Evolutionary conservation across 2,888 invertebrate genomes (phyloP), one percentile per base, ranked within the genome.

Genomic region (Drosophila koepferae): DNA sequence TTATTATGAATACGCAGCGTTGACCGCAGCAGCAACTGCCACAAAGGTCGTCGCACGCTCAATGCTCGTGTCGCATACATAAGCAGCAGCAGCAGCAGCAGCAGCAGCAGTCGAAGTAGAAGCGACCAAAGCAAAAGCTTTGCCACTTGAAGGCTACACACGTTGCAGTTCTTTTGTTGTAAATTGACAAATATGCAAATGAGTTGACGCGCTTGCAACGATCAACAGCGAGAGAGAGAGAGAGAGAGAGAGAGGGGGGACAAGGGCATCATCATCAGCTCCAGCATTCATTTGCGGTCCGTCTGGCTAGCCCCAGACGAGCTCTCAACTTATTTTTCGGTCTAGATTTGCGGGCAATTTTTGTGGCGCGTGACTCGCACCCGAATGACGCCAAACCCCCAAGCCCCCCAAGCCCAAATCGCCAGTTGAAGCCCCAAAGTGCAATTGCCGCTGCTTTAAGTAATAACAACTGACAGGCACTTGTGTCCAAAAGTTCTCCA

Each of bases 151-250:
- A 74, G 79, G 79, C 79, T 53, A 66, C 64, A 78, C 87, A 82
- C 81, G 77, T 89, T 84, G 79, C 82, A 76, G 54, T 81, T 88
- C 89, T 80, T 78, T 77, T 82, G 81, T 83, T 81, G 77, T 80
- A 86, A 91, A 90, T 91, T 87, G 87, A 79, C 86, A 89, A 90
- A 90, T 90, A 91, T 91, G 91, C 89, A 91, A 91, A 91, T 91
- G 78, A 90, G 88, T 69, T 77, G 81, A 77, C 77, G 71, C 73
- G 67, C 77, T 69, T 64, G 66, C 74, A 72, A 54, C 60, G 75
- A 74, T 74, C 74, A 72, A 69, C 74, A 58, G 67, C 7, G 38
- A 34, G 34, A 36, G 58, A 38, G 6, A 41, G n/a, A 14, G 28
- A 16, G 28, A 31, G 14, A 20, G 49, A 34, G 53, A 34, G 9